Evolutionary conservation across 2,113 vertebrate species (phyloP).

Genomic region (Nesospiza acunhae): DNA sequence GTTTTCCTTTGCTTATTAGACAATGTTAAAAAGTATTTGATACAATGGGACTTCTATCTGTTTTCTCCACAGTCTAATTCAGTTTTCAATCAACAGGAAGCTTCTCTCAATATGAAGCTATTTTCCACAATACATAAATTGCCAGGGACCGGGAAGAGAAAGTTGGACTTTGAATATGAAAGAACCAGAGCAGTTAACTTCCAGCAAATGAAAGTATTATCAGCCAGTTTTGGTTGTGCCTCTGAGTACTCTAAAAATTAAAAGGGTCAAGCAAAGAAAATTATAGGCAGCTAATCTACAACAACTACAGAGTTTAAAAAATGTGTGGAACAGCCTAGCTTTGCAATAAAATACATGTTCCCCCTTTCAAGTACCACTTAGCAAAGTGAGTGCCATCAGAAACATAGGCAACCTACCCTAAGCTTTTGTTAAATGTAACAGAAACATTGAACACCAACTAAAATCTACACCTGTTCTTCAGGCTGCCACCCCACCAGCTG

Average conservation of each 20-base stretch:
- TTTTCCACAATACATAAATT: not conserved
- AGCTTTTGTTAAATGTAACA: not conserved
- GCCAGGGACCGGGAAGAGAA: not conserved
- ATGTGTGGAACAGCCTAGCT: not conserved
- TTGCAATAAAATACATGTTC: not conserved
- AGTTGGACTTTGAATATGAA: not conserved
- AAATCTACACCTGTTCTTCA: not conserved
- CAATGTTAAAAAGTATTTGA: not conserved
- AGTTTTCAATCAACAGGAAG: not conserved
- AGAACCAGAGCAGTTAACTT: not conserved
- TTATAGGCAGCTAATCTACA: not conserved
- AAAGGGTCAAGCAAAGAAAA: not conserved
- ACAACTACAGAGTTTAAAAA: not conserved
- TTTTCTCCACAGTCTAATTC: not conserved
- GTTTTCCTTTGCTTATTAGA: not conserved
- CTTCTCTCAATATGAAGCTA: not conserved
- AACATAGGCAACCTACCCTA: fast-evolving
- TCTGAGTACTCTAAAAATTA: not conserved
- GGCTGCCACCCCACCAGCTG: not conserved
- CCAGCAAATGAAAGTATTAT: not conserved
- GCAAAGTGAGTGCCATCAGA: not conserved
- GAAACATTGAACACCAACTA: not conserved
- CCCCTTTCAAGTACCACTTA: not conserved
- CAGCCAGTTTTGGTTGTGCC: not conserved
- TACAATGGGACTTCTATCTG: not conserved